Evolutionary conservation across 1,140 invertebrate genomes (phyloP), one percentile per base, ranked within the genome.

Genomic region (Leguminivora glycinivorella): DNA sequence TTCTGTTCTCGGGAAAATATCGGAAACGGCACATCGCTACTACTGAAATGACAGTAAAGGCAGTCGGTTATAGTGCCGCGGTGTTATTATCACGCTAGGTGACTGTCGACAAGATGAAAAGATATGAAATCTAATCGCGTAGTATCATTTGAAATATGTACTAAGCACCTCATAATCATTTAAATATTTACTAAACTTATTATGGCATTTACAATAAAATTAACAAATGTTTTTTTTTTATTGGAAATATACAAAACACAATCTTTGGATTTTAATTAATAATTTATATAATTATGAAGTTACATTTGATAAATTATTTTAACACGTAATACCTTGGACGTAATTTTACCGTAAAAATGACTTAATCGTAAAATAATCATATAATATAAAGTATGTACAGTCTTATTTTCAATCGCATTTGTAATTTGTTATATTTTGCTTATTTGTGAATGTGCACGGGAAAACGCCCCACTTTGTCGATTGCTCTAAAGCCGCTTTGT

Each of bases 321-420:
- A 14, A 40, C 19, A 67, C 19, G 40, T 14, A 67, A 43, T 47
- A 68, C 25, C 25, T 29, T 68, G 22, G n/a, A 68, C 43, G 24
- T 68, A 38, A 34, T 38, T 12, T 12, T 38, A 52, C 17, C 40
- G 4, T 43, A 52, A 43, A 38, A 60, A 40, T 9, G 24, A 63
- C 58, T 70, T 14, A 69, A 56, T 38, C 58, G n/a, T 70, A 70
- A 40, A 52, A 52, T 56, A 22, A n/a, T 70, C 60, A 40, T 34
- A 52, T 56, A 22, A n/a, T 34, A 58, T 24, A 31, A 29, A 31
- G 40, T 71, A 71, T 71, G 67, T 66, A 70, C 26, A 71, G 25
- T 24, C 2, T 34, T 70, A 47, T 52, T 43, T n/a, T 6, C 47
- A 10, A 52, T 22, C 19, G 5, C 40, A 43, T 14, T 43, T n/a